These are phyloP conservation scores for Frieseomelitta varia DNA, from an alignment of 1,140 invertebrate genomes.

Conservation along the genomic window DNA sequence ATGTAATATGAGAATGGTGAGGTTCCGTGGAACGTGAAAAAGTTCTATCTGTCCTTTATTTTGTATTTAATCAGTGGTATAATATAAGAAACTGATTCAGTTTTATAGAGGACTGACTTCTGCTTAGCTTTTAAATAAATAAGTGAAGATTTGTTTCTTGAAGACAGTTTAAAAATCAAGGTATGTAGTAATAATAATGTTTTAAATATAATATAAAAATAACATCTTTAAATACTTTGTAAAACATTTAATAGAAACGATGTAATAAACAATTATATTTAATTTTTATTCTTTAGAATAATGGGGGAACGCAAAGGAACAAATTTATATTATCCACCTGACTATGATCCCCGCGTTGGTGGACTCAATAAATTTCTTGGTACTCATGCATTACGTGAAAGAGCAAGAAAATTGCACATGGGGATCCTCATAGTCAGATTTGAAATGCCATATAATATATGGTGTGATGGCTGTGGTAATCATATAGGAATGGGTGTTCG, in stretches of 20 bases:
- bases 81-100: neutral
- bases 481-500: conserved; percentile 99
- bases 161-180: neutral
- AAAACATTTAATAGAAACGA: neutral
- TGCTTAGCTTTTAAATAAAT: neutral
- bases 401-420: conserved; percentile 96
- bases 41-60: too few species aligned
- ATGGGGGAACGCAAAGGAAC: conserved; percentile 99
- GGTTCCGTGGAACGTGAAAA: too few species aligned
- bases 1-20: too few species aligned
- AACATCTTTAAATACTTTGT: neutral
- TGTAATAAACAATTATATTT: neutral
- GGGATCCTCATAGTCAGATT: conserved; percentile 99
- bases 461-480: conserved; percentile 98
- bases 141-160: neutral
- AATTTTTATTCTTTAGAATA: conserved; percentile 45
- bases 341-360: conserved; percentile 96
- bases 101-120: too few species aligned
- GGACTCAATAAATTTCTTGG: conserved; percentile 97
- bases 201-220: neutral
- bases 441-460: conserved; percentile 99
- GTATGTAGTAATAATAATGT: neutral
- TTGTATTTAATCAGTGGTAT: too few species aligned
- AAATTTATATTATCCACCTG: conserved; percentile 99
- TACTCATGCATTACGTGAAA: conserved; percentile 97